Percentiles rank a stretch among this genome's conserved stretches.
phyloP scores from a whole-genome alignment of 2,797 vertebrate species.

The Alosa sapidissima region DNA sequence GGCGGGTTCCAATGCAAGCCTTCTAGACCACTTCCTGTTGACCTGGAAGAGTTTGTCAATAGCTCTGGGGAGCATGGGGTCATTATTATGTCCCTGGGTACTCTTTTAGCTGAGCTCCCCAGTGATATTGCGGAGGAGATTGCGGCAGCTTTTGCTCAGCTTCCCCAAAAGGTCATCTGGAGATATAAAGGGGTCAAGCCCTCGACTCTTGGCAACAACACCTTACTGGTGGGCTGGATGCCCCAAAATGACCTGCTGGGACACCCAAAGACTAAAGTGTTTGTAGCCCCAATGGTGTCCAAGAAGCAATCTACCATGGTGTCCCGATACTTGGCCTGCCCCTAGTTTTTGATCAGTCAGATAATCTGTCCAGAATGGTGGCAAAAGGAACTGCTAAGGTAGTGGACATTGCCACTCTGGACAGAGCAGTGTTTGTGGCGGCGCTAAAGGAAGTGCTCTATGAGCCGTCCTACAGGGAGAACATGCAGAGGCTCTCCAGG shows the following conservation, averaged over 20 bases:
- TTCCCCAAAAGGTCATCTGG: slow-evolving; percentile 50
- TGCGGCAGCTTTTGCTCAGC: slow-evolving; percentile 35
- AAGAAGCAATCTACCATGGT: slow-evolving; percentile 55
- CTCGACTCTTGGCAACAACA: slow-evolving; percentile 47
- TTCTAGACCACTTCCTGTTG: slow-evolving; percentile 37
- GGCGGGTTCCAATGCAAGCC: slow-evolving; percentile 58
- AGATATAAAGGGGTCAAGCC: slow-evolving; percentile 35
- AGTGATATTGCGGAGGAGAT: slow-evolving; percentile 38
- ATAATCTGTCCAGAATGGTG: slow-evolving; percentile 49
- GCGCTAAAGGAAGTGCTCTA: slow-evolving; percentile 46
- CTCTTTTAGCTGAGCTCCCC: slow-evolving; percentile 29
- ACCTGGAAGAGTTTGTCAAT: slow-evolving; percentile 49
- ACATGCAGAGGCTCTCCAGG: slow-evolving; percentile 48
- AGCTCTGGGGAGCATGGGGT: slow-evolving; percentile 48
- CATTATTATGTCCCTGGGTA: slow-evolving; percentile 56
- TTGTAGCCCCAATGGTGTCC: slow-evolving; percentile 51
- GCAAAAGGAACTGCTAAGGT: slow-evolving; percentile 43
- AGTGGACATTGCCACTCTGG: slow-evolving; percentile 41
- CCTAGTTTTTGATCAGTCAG: slow-evolving; percentile 48
- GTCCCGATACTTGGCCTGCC: slow-evolving; percentile 51
- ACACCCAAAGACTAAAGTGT: slow-evolving; percentile 44
- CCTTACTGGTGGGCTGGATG: slow-evolving; percentile 47
- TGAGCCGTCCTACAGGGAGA: slow-evolving; percentile 48
- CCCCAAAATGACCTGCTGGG: slow-evolving; percentile 52
- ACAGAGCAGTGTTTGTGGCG: slow-evolving; percentile 36